A percentile compares a stretch with the other conserved stretches of the same genome.
Evolutionary conservation across 1,140 invertebrate genomes (phyloP).

Genomic region (Neocloeon triangulifer): DNA sequence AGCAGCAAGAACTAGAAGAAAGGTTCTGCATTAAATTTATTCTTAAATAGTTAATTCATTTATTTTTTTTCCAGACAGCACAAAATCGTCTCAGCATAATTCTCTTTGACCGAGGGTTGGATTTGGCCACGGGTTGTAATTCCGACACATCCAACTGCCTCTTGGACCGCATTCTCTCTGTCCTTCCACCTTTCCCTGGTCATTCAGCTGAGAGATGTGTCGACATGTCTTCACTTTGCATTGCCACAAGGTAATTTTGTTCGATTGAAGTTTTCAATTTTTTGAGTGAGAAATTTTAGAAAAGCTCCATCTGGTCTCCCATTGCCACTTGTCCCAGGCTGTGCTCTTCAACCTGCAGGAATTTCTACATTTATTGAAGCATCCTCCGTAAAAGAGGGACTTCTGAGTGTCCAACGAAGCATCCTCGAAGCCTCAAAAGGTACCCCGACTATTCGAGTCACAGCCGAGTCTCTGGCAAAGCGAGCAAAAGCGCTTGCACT

Average conservation of each 20-base stretch:
- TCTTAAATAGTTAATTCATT: conserved; percentile 4
- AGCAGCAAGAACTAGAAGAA: conserved; percentile 24
- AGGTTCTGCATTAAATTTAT: conserved; percentile 17
- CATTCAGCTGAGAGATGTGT: conserved; percentile 38
- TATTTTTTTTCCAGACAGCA: conserved; percentile 19
- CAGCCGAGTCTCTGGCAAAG: no score
- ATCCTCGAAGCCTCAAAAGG: no score
- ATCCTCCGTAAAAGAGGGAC: no score
- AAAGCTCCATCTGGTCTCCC: no score
- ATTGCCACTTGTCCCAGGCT: no score
- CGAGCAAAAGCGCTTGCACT: no score
- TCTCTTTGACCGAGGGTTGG: conserved; percentile 37
- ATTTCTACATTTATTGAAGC: no score
- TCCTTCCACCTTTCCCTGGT: conserved; percentile 32
- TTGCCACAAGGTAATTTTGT: conserved; percentile 29
- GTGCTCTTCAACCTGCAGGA: no score
- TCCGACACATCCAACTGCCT: conserved; percentile 38
- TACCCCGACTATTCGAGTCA: no score
- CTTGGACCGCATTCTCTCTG: conserved; percentile 32
- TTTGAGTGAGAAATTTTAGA: no score
- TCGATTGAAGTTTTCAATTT: no score
- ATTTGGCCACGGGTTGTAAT: conserved; percentile 32
- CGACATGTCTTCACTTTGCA: conserved; percentile 33
- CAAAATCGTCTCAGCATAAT: conserved; percentile 31
- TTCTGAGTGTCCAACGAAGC: no score